Evolutionary conservation across 2,797 vertebrate species (phyloP).

Genomic region (Rhynchotus rufescens): DNA sequence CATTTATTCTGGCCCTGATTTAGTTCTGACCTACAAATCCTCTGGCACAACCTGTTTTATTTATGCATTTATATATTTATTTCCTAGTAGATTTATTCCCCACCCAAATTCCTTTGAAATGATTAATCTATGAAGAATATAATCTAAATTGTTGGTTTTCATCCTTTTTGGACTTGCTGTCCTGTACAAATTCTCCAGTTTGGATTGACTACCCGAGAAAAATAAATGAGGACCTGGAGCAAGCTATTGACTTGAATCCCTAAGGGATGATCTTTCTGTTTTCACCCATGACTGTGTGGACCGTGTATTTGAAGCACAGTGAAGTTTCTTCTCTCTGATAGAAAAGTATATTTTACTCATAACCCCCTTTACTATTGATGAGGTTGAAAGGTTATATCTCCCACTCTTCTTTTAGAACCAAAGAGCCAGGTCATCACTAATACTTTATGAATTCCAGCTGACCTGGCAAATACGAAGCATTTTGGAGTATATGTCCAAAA

Average conservation of each 20-base stretch:
- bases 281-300: neutral
- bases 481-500: neutral
- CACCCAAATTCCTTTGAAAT: neutral
- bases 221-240: neutral
- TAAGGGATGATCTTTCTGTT: neutral
- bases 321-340: neutral
- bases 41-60: neutral
- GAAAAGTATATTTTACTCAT: neutral
- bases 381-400: neutral
- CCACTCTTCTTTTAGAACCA: neutral
- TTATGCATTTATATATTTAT: neutral
- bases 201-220: neutral
- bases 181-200: neutral
- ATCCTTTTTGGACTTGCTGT: neutral
- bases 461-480: neutral
- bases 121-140: neutral
- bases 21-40: constrained; percentile 13
- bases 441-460: neutral
- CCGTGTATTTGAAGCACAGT: neutral
- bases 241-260: neutral
- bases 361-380: neutral
- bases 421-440: fast-evolving
- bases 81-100: neutral
- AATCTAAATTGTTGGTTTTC: neutral
- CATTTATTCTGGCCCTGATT: neutral